Evolutionary conservation across 2,888 invertebrate genomes (phyloP).

Genomic region (Megamerina dolium): DNA sequence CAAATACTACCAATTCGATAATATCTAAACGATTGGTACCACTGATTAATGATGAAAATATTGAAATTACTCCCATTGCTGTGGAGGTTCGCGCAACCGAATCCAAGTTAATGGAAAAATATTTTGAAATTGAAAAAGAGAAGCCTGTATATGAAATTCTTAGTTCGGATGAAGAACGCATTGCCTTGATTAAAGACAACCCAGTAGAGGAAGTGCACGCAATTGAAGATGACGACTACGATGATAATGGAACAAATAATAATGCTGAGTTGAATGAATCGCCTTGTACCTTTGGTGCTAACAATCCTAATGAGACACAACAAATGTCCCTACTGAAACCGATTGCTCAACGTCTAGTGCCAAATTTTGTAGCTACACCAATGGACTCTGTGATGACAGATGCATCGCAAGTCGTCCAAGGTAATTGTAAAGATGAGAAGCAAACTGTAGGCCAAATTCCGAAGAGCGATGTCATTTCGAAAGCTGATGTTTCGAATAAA

Average conservation of each 20-base stretch:
- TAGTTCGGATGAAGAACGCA: conserved; percentile 12
- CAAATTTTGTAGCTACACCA: not conserved
- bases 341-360: conserved; percentile 13
- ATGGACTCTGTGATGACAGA: not conserved
- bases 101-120: conserved; percentile 39
- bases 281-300: no score
- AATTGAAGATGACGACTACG: not conserved
- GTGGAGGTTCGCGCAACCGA: conserved; percentile 34
- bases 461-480: conserved; percentile 16
- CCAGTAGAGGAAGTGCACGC: conserved; percentile 12
- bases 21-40: conserved; percentile 36
- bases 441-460: not conserved
- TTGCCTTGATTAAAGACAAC: conserved; percentile 9
- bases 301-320: conserved; percentile 6
- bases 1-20: conserved; percentile 28
- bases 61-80: conserved; percentile 29
- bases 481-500: not conserved
- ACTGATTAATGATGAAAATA: conserved; percentile 28
- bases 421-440: no score
- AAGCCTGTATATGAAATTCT: conserved; percentile 10
- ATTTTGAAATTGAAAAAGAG: conserved; percentile 28
- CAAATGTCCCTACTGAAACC: conserved; percentile 26
- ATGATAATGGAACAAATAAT: not conserved
- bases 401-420: not conserved
- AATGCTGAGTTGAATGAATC: not conserved